phyloP scores from a whole-genome alignment of 1,140 invertebrate species.

The Drosophila trapezifrons region DNA sequence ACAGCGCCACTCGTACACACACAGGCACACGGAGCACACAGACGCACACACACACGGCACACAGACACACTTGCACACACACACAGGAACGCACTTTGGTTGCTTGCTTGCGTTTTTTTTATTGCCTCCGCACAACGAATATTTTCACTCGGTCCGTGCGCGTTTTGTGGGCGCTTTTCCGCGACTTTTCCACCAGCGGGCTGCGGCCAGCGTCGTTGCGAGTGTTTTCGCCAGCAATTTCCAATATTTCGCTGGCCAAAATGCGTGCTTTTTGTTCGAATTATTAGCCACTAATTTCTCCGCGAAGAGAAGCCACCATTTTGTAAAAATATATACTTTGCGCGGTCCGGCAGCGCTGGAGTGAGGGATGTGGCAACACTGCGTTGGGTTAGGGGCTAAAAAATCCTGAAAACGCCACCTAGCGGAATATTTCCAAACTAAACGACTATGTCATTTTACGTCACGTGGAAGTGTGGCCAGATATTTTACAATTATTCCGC shows the following conservation, averaged over 20 bases:
- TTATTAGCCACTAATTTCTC: conserved; percentile 73
- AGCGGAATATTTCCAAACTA: too few relatives aligned
- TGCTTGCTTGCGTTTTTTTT: conserved; percentile 71
- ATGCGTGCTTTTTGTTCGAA: conserved; percentile 69
- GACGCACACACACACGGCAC: conserved; percentile 29
- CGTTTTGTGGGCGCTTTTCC: conserved; percentile 48
- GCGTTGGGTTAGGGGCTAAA: conserved; percentile 7
- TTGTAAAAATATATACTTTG: conserved; percentile 56
- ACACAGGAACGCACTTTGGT: conserved; percentile 72
- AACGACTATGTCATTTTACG: too few relatives aligned
- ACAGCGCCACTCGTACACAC: conserved; percentile 46
- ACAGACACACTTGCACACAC: conserved; percentile 35
- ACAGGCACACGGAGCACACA: conserved; percentile 34
- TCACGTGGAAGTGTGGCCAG: too few relatives aligned
- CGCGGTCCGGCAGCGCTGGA: background rate
- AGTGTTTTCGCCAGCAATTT: conserved; percentile 69
- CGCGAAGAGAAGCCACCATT: conserved; percentile 76
- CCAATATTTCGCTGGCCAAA: conserved; percentile 58
- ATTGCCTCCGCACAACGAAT: conserved; percentile 55
- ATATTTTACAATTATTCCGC: too few relatives aligned
- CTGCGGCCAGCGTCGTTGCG: conserved; percentile 33
- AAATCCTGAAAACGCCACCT: too few relatives aligned
- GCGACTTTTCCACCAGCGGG: conserved; percentile 51
- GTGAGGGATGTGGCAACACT: background rate
- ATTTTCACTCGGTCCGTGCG: conserved; percentile 60